phyloP scores from a whole-genome alignment of 2,113 vertebrate genomes.

The Lycaon pictus region DNA sequence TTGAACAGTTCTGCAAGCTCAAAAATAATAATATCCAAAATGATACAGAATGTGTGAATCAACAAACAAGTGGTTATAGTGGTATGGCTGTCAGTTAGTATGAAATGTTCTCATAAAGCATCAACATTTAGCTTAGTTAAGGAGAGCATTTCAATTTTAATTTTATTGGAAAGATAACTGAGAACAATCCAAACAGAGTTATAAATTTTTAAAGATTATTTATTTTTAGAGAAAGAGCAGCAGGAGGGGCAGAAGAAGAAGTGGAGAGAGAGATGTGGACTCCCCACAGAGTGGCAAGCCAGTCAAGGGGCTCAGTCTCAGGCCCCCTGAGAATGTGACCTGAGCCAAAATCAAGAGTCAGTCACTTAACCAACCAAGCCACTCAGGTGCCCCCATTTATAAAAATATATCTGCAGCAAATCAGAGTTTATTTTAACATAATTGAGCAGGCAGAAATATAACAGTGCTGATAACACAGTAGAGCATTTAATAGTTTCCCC shows the following conservation, averaged over 20 bases:
- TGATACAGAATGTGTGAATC: background rate
- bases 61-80: no score
- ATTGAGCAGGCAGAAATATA: constrained; percentile 11
- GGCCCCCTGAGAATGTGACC: background rate
- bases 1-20: constrained; percentile 4
- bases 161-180: background rate
- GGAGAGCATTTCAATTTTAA: background rate
- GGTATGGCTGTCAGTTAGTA: background rate
- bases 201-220: background rate
- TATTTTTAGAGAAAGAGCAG: background rate
- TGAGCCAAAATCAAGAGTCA: background rate
- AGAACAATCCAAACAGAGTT: background rate
- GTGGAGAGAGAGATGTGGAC: background rate
- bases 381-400: background rate
- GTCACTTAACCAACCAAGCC: background rate
- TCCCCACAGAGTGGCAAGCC: background rate
- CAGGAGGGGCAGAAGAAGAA: background rate
- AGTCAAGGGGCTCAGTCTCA: background rate
- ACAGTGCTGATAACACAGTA: background rate
- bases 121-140: background rate
- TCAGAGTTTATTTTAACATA: constrained; percentile 21
- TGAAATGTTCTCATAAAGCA: background rate
- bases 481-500: background rate
- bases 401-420: background rate
- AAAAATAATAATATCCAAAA: background rate